Evolutionary conservation across 2,888 invertebrate species (phyloP).

Genomic region (Erebia aethiops): DNA sequence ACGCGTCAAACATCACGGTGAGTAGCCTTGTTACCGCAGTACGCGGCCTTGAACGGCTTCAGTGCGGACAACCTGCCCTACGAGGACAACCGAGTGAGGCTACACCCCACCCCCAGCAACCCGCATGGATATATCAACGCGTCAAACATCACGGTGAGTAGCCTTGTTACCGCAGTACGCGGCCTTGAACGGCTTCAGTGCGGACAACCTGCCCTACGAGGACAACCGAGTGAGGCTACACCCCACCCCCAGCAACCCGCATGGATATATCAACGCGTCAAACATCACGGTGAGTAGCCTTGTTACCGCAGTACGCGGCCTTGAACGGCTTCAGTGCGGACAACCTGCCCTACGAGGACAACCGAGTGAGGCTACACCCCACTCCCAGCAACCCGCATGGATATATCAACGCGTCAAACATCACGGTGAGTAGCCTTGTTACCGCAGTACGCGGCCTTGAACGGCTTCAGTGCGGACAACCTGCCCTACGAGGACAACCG

Average conservation of each 20-base stretch:
- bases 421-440: constrained; percentile 61
- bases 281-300: constrained; percentile 85
- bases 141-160: constrained; percentile 85
- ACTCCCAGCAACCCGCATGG: constrained; percentile 92
- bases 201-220: constrained; percentile 94
- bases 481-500: constrained; percentile 96
- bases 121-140: constrained; percentile 96
- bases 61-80: constrained; percentile 92
- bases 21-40: constrained; percentile 87
- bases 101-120: constrained; percentile 91
- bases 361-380: constrained; percentile 91
- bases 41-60: constrained; percentile 80
- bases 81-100: constrained; percentile 92
- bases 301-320: constrained; percentile 86
- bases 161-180: constrained; percentile 89
- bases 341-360: constrained; percentile 95
- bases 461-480: constrained; percentile 85
- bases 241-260: constrained; percentile 91
- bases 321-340: constrained; percentile 84
- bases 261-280: constrained; percentile 96
- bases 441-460: constrained; percentile 85
- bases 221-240: constrained; percentile 92
- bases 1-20: constrained; percentile 92
- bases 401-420: constrained; percentile 96
- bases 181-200: constrained; percentile 81